Conservation (phyloP, 2,113 vertebrate species). For the Pteruthius melanotis region DNA sequence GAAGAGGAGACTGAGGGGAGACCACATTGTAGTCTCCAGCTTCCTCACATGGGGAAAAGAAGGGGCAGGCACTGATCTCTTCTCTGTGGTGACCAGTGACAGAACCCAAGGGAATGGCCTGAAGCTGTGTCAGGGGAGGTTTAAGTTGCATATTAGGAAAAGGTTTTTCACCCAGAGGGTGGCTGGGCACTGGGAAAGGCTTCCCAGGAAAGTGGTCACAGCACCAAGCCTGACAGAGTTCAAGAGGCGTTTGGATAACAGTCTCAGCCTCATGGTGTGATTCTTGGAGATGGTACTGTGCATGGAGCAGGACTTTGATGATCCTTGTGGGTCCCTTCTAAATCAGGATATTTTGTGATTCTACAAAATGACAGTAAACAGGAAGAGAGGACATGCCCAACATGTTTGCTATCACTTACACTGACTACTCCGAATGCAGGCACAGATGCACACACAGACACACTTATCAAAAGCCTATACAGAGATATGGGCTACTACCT, state of each 20-base stretch:
- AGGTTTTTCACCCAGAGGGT: not conserved
- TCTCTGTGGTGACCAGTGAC: not conserved
- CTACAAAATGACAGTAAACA: not conserved
- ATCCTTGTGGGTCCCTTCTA: not conserved
- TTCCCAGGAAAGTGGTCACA: not conserved
- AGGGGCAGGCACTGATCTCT: not conserved
- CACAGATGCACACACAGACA: fast-evolving
- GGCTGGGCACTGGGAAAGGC: not conserved
- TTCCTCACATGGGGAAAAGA: fast-evolving
- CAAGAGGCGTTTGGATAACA: not conserved
- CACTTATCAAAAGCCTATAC: not conserved
- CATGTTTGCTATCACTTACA: not conserved
- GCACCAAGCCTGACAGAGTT: not conserved
- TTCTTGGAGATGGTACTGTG: not conserved
- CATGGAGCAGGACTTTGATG: not conserved
- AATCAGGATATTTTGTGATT: not conserved
- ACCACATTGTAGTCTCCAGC: not conserved
- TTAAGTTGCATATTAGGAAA: not conserved
- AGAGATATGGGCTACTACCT: not conserved
- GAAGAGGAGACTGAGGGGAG: not conserved
- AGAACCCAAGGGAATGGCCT: not conserved
- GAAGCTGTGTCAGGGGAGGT: not conserved
- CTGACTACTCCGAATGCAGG: not conserved
- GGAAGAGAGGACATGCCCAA: not conserved
- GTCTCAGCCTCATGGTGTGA: not conserved